Percentiles rank a stretch among this genome's conserved stretches.
These are phyloP conservation scores for Lycocorax pyrrhopterus DNA, from an alignment of 2,113 vertebrate species.

Conservation along the genomic window DNA sequence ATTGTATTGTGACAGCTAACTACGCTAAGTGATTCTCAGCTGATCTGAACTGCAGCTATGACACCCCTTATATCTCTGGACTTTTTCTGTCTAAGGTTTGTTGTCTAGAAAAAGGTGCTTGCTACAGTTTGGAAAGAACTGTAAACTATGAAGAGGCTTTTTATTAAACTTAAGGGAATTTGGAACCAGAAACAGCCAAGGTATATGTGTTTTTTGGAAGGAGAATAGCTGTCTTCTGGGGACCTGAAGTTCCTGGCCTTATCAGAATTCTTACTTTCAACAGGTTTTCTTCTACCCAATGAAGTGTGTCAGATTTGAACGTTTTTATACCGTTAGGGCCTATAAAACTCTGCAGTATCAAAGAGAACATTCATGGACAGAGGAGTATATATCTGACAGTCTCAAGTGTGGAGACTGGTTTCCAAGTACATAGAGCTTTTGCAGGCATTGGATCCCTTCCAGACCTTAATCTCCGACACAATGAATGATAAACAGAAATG, in stretches of 20 bases:
- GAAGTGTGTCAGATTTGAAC: neutral
- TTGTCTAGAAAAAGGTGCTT: neutral
- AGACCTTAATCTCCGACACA: neutral
- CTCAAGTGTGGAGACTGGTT: neutral
- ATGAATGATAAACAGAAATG: neutral
- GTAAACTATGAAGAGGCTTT: neutral
- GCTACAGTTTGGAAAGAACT: neutral
- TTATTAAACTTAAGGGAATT: neutral
- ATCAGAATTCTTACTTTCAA: neutral
- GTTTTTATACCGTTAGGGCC: neutral
- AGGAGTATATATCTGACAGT: neutral
- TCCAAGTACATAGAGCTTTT: neutral
- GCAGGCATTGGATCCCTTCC: neutral
- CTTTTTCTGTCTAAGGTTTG: neutral
- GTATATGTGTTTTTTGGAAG: neutral
- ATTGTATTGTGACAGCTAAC: neutral
- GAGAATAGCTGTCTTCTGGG: neutral
- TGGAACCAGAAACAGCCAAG: neutral
- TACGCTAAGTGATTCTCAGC: neutral
- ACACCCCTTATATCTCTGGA: neutral
- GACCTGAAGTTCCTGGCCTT: neutral
- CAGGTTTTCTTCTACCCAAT: neutral
- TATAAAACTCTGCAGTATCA: neutral
- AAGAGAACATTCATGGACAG: neutral
- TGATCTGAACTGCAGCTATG: neutral